Base-by-base conservation (phyloP, 2,113 vertebrate species). In the Nothoprocta pentlandii region DNA sequence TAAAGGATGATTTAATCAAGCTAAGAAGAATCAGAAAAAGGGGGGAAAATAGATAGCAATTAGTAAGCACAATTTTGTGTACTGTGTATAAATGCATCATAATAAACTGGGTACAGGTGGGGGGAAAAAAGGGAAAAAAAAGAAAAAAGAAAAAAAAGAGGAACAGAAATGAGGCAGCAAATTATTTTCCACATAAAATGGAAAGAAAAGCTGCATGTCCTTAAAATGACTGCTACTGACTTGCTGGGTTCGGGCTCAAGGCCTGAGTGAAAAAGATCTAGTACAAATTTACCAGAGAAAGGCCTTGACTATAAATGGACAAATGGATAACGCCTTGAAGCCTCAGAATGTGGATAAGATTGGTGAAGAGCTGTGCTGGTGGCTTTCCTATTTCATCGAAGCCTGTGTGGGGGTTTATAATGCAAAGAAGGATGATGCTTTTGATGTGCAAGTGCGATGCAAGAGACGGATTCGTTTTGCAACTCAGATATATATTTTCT, bases 301-400 rank as follows among this genome's bases (percentile, higher is more conserved):
- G 28, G 28, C 13, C 56, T 90, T 87, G 30, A 34, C 88, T 59
- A 75, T 51, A 87, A 68, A 85, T n/a, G 47, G 66, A 75, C 54
- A 87, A 68, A 85, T 36, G 54, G 66, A 49, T 70, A 89, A 53
- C 20, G 47, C 20, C 75, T 56, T 54, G 41, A 68, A 79, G 82
- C 62, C 67, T 46, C 49, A 69, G 70, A 61, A 92, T 85, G 92
- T 95, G 62, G 68, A 85, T 89, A 91, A 96, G 79, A 68, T 28
- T 73, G 28, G 30, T 70, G 63, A 93, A 87, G 42, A 73, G 32
- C 47, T n/a, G 54, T 23, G 69, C n/a, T 90, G 85, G 82, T 58
- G 61, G 49, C 54, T 90, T 92, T 93, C 66, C 53, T 62, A 22
- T 83, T 44, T 23, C 16, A 25, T 44, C 79, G 41, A 6, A 67